Base-by-base conservation (phyloP, 2,888 invertebrate genomes). In the Drosophila emarginata region DNA sequence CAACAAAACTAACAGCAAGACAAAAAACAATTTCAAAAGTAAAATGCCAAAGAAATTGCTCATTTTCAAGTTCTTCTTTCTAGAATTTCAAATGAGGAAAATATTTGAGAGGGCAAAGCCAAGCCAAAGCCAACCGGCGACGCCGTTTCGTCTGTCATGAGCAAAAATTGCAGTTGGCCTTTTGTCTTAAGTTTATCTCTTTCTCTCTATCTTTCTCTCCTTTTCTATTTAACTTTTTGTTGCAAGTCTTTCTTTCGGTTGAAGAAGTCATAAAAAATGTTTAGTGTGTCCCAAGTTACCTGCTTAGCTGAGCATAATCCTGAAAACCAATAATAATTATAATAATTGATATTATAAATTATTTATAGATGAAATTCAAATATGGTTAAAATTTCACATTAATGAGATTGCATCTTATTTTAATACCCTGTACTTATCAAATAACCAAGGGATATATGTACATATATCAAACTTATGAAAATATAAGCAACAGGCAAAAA, bases 31-130 rank as follows among this genome's bases (percentile, higher is more conserved):
- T 74, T 72, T 68, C 61, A 61, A 77, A 77, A 64, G 45, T 21
- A 61, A 75, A 73, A 77, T 82, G 75, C 68, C 72, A 73, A 66
- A 75, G 80, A 73, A 83, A 75, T 79, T 71, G 80, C 70, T 86
- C 67, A 82, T 70, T 86, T 86, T 37, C 65, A 65, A 70, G 57
- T 67, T 66, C 62, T 76, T 60, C 56, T 64, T 65, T 72, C 61
- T 79, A 67, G 78, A 79, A 83, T 83, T 83, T 77, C 67, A 76
- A 88, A 88, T 74, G 65, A 66, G 81, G 64, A 21, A 45, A 21
- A 45, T 45, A 45, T 21, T 45, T 45, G 18, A 45, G 45, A 12
- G 45, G 45, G 45, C 45, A 45, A 18, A 18, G 11, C 21, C 40
- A 15, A 45, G 9, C 2, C 15, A 5, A 14, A 39, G 15, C 40